These are phyloP conservation scores for Lonchura striata DNA, from an alignment of 2,113 vertebrate genomes.

Conservation along the genomic window DNA sequence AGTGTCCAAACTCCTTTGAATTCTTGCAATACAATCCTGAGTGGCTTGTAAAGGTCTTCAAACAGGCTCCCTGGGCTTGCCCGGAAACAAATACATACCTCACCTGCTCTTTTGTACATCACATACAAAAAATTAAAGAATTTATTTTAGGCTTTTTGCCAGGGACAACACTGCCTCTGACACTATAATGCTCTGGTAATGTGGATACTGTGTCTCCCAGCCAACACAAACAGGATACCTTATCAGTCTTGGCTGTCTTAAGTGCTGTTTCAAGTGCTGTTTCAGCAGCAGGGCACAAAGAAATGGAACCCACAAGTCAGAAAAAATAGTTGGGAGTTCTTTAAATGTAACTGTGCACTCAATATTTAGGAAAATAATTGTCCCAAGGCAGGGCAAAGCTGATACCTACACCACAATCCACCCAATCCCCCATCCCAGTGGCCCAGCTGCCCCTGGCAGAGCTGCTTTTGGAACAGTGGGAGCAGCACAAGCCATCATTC, in stretches of 20 bases:
- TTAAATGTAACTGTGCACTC: background rate
- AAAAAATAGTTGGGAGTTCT: background rate
- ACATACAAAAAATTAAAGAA: constrained; percentile 41
- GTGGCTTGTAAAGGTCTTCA: constrained; percentile 58
- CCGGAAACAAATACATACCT: constrained; percentile 45
- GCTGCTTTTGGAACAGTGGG: background rate
- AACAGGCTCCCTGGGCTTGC: constrained; percentile 31
- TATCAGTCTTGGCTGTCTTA: constrained; percentile 28
- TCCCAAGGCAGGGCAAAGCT: background rate
- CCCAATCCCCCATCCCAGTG: background rate
- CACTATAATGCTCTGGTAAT: background rate
- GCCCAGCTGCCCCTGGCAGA: rapidly evolving
- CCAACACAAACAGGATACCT: constrained; percentile 53
- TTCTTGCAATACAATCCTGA: constrained; percentile 60
- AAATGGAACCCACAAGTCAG: background rate
- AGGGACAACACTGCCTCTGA: constrained; percentile 37
- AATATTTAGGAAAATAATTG: background rate
- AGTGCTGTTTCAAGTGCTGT: constrained; percentile 38
- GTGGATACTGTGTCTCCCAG: background rate
- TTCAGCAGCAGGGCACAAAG: constrained; percentile 35
- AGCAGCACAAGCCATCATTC: background rate
- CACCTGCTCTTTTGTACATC: constrained; percentile 50
- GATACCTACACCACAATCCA: background rate
- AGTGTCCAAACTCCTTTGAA: constrained; percentile 53
- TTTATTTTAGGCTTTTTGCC: constrained; percentile 40